Conservation (phyloP, 2,888 invertebrate species). For the Diploptera punctata region DNA sequence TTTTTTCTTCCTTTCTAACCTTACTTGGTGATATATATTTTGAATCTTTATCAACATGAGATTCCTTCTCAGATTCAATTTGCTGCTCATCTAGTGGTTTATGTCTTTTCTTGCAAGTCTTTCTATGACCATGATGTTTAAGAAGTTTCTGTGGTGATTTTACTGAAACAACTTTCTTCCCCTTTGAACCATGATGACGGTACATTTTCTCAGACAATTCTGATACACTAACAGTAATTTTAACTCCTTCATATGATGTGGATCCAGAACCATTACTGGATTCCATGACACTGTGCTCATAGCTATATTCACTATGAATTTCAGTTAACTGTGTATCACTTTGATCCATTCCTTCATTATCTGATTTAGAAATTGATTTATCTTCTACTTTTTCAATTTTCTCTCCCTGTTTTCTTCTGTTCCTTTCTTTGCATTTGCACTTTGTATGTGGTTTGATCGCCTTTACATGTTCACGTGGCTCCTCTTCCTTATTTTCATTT, state of each 20-base stretch:
- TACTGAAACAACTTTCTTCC: neutral
- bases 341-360: neutral
- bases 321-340: neutral
- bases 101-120: neutral
- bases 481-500: no score
- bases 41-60: neutral
- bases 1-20: conserved; percentile 13
- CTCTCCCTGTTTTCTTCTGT: neutral
- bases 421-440: neutral
- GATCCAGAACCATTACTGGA: neutral
- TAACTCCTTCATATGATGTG: conserved; percentile 6
- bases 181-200: neutral
- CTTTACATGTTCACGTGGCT: no score
- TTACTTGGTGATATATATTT: no score
- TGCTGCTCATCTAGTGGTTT: neutral
- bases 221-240: conserved; percentile 5
- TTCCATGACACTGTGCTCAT: neutral
- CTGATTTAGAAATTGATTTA: neutral
- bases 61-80: neutral
- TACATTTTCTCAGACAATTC: neutral
- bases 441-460: no score
- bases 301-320: conserved; percentile 42
- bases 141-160: neutral
- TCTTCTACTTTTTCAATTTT: neutral
- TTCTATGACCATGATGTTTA: neutral